Evolutionary conservation across 2,113 vertebrate species (phyloP).

Genomic region (Donacobius atricapilla): DNA sequence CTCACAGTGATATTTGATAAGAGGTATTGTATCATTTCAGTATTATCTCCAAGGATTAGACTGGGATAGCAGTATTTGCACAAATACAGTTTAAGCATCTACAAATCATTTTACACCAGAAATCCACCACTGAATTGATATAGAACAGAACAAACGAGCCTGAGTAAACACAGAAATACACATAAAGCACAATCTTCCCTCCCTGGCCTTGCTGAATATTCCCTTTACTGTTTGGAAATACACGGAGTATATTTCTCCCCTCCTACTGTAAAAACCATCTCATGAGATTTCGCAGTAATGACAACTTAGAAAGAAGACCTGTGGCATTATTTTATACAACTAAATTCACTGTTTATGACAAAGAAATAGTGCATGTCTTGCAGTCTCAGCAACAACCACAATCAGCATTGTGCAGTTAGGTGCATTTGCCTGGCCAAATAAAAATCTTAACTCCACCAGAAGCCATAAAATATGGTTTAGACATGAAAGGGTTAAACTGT

Average conservation of each 20-base stretch:
- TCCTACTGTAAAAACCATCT: neutral
- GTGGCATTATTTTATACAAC: neutral
- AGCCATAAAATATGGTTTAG: neutral
- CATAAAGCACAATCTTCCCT: neutral
- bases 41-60: constrained; percentile 19
- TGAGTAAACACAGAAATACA: constrained; percentile 6
- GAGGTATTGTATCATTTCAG: constrained; percentile 17
- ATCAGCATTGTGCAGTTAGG: neutral
- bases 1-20: constrained; percentile 39
- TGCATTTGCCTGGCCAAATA: neutral
- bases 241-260: neutral
- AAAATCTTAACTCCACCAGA: neutral
- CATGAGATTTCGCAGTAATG: neutral
- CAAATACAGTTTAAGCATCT: constrained; percentile 43
- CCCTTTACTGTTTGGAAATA: neutral
- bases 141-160: neutral
- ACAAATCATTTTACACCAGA: constrained; percentile 37
- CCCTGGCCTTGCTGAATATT: neutral
- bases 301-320: neutral
- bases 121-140: constrained; percentile 5
- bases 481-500: neutral
- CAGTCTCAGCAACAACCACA: neutral
- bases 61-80: constrained; percentile 39
- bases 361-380: neutral
- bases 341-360: neutral